A percentile compares a stretch with the other conserved stretches of the same genome.
These are phyloP conservation scores for Meda fulgida DNA, from an alignment of 2,797 vertebrate species.

Conservation along the genomic window DNA sequence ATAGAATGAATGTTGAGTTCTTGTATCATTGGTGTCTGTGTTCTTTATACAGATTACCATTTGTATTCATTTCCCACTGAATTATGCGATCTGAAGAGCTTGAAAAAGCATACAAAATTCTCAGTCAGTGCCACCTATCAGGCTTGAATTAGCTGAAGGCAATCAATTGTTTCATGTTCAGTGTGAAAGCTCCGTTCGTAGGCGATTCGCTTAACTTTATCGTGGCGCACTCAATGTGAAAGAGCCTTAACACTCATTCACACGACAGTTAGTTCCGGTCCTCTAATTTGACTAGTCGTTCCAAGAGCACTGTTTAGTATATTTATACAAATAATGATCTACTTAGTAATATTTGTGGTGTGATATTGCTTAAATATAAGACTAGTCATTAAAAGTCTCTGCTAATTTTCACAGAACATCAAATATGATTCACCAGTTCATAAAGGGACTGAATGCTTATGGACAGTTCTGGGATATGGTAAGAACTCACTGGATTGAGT, in stretches of 20 bases:
- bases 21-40: no score
- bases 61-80: no score
- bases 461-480: slow-evolving; percentile 73
- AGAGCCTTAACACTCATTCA: neutral
- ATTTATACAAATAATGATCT: neutral
- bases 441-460: slow-evolving; percentile 71
- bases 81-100: no score
- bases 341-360: neutral
- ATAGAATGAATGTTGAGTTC: no score
- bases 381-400: neutral
- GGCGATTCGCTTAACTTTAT: no score
- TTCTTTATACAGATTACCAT: no score
- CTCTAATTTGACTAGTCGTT: neutral
- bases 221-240: no score
- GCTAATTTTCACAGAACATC: slow-evolving; percentile 64
- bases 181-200: no score
- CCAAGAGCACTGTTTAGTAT: neutral
- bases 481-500: slow-evolving; percentile 65
- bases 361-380: neutral
- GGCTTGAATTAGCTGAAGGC: no score
- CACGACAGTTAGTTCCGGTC: neutral
- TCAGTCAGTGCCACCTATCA: no score
- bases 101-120: no score
- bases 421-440: slow-evolving; percentile 75
- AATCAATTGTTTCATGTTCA: no score